Evolutionary conservation across 2,797 vertebrate species (phyloP), one percentile per base, ranked within the genome.

Genomic region (Salmo trutta): DNA sequence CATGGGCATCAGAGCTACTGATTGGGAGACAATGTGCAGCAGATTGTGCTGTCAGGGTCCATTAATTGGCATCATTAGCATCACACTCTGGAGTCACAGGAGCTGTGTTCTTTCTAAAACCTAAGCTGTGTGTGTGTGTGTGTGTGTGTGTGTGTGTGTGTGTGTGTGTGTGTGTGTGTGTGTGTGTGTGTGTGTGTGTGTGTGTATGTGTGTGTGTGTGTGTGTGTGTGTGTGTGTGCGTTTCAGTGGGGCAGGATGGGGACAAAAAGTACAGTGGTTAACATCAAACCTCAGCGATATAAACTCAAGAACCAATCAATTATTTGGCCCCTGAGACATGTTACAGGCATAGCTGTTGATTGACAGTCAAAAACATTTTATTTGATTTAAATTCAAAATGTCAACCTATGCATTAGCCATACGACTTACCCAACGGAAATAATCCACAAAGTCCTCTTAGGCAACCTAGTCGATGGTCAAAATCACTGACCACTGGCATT

Each of bases 11-110:
- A 93, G 93, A 88, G 92, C 84, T 88, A 92, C 93, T 94, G 89
- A 95, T 96, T 95, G 94, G 93, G 92, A 94, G 94, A 97, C 97
- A 98, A 98, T 96, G 91, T 96, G 96, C 95, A 98, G 94, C 97
- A 99, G 97, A 98, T 97, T 99, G 97, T 96, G 94, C 96, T 98
- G 97, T 97, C 97, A 97, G 96, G 95, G 94, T 96, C 96, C 96
- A 98, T 99, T 98, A 97, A 96, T 95, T 95, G 93, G 95, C 95
- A 96, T 97, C 96, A 98, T 99, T 98, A 98, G 96, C 96, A 98
- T 98, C 96, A 96, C 94, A 95, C 94, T 96, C 93, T 93, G 93
- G 93, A 94, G 95, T 94, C 94, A 91, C 88, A 90, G 91, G 85
- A 90, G 91, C 88, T 84, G 84, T 75, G 79, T 71, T 66, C 62